Percentiles rank a stretch among this genome's conserved stretches.
These are phyloP conservation scores for Cydia amplana DNA, from an alignment of 1,140 invertebrate genomes.

Conservation along the genomic window DNA sequence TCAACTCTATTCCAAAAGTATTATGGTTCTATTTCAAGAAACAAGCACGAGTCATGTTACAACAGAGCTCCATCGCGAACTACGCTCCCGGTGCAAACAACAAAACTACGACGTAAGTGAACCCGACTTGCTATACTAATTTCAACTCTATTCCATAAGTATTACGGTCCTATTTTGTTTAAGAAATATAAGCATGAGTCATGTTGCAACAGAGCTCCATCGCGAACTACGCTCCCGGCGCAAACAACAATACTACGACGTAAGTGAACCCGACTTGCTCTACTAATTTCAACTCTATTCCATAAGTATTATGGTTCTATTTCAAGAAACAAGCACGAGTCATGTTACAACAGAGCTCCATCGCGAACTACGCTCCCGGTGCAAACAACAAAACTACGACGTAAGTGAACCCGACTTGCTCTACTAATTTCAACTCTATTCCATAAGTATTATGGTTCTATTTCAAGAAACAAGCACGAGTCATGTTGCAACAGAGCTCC, in stretches of 20 bases:
- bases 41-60: no score
- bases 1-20: no score
- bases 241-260: slow-evolving; percentile 48
- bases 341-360: slow-evolving; percentile 43
- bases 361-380: slow-evolving; percentile 60
- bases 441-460: no score
- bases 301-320: no score
- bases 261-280: slow-evolving; percentile 48
- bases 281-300: no score
- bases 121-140: not conserved
- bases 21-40: no score
- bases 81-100: slow-evolving; percentile 66
- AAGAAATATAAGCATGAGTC: no score
- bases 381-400: slow-evolving; percentile 48
- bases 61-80: slow-evolving; percentile 52
- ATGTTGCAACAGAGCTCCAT: slow-evolving; percentile 48
- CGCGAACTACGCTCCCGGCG: slow-evolving; percentile 59
- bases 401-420: slow-evolving; percentile 51
- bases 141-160: no score
- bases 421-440: no score
- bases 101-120: slow-evolving; percentile 49
- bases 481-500: slow-evolving; percentile 42
- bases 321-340: no score
- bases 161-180: no score
- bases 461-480: no score